Base-by-base conservation (phyloP, 1,140 invertebrate genomes). In the Alviniconcha marisindica region DNA sequence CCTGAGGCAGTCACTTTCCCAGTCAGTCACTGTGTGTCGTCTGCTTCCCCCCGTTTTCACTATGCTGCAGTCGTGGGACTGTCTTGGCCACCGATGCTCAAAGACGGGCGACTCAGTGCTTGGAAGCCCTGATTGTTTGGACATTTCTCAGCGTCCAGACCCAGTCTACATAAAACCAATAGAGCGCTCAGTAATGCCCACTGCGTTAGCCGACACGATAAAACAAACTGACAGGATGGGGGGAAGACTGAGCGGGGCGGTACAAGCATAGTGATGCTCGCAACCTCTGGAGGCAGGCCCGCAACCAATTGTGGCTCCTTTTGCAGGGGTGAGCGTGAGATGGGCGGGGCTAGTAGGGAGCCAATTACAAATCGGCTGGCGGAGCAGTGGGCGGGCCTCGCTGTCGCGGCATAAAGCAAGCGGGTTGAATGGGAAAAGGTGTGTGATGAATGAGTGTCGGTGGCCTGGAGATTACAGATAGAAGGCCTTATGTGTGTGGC, bases 381-480 rank as follows among this genome's bases (percentile, higher is more conserved):
- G 21, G 21, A 24, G 60, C 7, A 14, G 60, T 63, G 60, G 60
- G 60, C 28, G 21, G 60, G 60, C 7, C 60, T 4, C 5, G 7
- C 60, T 63, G 60, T 31, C 28, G 60, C 44, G 44, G 73, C 42
- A 31, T 31, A 28, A 51, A 76, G 24, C 21, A 15, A 4, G n/a
- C 42, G 7, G 24, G n/a, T 5, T 51, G 73, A 76, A 51, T 48
- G 24, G 73, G 73, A 15, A 76, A 76, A 63, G 73, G 73, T 76
- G 73, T 54, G 73, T 76, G 73, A 76, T 76, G 73, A 76, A 76
- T 76, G 73, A 76, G 73, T 0, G 38, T 48, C 28, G 7, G 18
- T 74, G 28, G 28, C 63, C 63, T 14, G 69, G 31, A 71, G 38
- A 71, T 71, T 71, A 71, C 69, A 31, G 69, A 71, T 40, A 38